Evolutionary conservation across 2,888 invertebrate species (phyloP).

Genomic region (Andrena bicolor): DNA sequence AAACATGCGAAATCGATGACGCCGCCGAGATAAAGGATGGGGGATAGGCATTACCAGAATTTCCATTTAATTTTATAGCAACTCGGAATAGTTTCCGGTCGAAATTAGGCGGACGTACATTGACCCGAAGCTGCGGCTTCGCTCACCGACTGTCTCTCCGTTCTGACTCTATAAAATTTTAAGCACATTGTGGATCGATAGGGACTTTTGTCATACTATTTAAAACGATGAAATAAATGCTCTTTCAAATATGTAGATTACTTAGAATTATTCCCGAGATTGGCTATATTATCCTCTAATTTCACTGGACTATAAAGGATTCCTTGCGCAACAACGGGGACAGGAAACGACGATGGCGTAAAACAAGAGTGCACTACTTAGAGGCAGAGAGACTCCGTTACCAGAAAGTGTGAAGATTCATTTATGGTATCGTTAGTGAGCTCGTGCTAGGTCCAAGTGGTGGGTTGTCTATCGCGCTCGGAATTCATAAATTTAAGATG

Average conservation of each 20-base stretch:
- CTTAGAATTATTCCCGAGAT: too few relatives aligned
- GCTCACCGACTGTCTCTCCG: neutral
- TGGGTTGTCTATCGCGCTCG: neutral
- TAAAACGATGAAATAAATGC: too few relatives aligned
- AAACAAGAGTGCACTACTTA: neutral
- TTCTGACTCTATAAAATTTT: slow-evolving; percentile 17
- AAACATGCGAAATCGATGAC: slow-evolving; percentile 14
- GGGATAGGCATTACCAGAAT: slow-evolving; percentile 29
- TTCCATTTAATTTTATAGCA: slow-evolving; percentile 52
- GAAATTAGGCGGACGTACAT: slow-evolving; percentile 31
- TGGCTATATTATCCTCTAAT: too few relatives aligned
- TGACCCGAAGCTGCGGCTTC: slow-evolving; percentile 9
- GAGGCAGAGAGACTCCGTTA: slow-evolving; percentile 7
- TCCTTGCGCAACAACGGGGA: slow-evolving; percentile 31
- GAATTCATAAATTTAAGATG: neutral
- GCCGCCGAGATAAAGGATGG: slow-evolving; percentile 6
- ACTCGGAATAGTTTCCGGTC: slow-evolving; percentile 21
- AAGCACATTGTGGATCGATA: neutral
- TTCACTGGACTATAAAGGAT: slow-evolving; percentile 14
- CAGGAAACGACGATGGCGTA: slow-evolving; percentile 38
- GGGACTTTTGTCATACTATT: too few relatives aligned
- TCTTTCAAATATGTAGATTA: too few relatives aligned
- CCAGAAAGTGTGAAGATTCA: slow-evolving; percentile 27
- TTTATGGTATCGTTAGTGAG: too few relatives aligned
- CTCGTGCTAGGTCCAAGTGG: too few relatives aligned